A percentile compares a stretch with the other conserved stretches of the same genome.
phyloP scores from a whole-genome alignment of 2,888 invertebrate genomes.

The Xanthorhoe spadicearia region DNA sequence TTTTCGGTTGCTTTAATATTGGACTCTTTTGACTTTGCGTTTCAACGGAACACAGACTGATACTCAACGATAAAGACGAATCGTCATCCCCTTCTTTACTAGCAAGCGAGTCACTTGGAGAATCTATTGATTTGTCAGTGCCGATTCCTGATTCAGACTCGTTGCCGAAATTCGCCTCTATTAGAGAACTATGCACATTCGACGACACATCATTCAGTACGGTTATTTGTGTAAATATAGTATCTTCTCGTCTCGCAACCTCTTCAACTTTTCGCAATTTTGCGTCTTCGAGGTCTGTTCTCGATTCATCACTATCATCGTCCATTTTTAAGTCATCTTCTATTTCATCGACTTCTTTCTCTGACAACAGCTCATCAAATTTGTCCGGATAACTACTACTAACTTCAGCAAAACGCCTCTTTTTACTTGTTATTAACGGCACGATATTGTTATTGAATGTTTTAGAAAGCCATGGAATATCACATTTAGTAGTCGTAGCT shows the following conservation, averaged over 20 bases:
- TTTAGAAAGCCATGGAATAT: constrained; percentile 81
- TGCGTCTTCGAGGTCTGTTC: constrained; percentile 52
- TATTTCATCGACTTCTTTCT: constrained; percentile 46
- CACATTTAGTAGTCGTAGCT: constrained; percentile 67
- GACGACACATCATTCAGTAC: constrained; percentile 79
- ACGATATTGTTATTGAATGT: constrained; percentile 79
- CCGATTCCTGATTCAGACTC: constrained; percentile 80
- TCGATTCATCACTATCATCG: constrained; percentile 45
- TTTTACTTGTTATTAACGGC: constrained; percentile 69
- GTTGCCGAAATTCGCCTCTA: constrained; percentile 78
- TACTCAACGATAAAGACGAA: constrained; percentile 74
- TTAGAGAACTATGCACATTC: constrained; percentile 74
- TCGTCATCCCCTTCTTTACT: constrained; percentile 82
- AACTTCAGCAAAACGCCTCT: constrained; percentile 78
- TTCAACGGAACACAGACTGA: constrained; percentile 75
- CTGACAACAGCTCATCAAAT: constrained; percentile 60
- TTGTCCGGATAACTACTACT: constrained; percentile 70
- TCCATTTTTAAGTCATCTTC: constrained; percentile 40
- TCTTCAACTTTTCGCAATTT: constrained; percentile 69
- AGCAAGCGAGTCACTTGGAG: constrained; percentile 77
- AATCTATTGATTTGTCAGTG: constrained; percentile 79
- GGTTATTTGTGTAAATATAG: constrained; percentile 78
- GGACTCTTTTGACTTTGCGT: constrained; percentile 87
- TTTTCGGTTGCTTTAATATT: constrained; percentile 92
- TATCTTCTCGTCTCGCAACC: constrained; percentile 73